Evolutionary conservation across 2,888 invertebrate genomes (phyloP).

Genomic region (Pheosia gnoma): DNA sequence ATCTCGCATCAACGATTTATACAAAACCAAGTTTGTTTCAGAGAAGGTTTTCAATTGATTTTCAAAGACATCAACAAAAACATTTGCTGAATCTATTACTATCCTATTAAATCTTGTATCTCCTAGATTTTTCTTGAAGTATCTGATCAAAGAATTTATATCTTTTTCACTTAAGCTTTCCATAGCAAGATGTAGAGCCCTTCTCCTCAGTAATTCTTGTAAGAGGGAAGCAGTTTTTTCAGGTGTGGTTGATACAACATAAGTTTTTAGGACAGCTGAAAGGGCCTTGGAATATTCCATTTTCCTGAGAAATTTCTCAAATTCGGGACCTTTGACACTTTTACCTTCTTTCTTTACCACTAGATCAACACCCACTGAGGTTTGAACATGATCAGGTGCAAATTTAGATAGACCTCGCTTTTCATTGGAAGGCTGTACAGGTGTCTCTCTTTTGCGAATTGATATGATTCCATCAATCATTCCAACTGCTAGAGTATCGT

Average conservation of each 20-base stretch:
- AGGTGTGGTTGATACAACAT: constrained; percentile 86
- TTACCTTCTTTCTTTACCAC: constrained; percentile 69
- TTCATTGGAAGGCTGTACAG: constrained; percentile 62
- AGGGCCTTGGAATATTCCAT: constrained; percentile 94
- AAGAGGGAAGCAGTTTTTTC: constrained; percentile 91
- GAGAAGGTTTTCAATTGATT: constrained; percentile 85
- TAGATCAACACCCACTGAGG: constrained; percentile 71
- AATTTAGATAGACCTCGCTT: constrained; percentile 76
- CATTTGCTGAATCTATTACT: constrained; percentile 89
- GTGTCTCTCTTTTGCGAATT: constrained; percentile 90
- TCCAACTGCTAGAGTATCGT: constrained; percentile 94
- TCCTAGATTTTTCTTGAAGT: constrained; percentile 89
- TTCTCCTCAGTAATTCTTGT: constrained; percentile 93
- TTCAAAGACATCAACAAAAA: constrained; percentile 90
- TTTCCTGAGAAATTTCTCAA: constrained; percentile 89
- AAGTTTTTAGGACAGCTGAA: constrained; percentile 86
- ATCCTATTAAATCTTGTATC: constrained; percentile 90
- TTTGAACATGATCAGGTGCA: constrained; percentile 75
- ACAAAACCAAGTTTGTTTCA: constrained; percentile 84
- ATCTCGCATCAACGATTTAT: constrained; percentile 84
- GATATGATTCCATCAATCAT: constrained; percentile 97
- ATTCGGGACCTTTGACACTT: constrained; percentile 75
- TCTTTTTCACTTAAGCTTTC: constrained; percentile 88
- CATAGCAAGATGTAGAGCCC: constrained; percentile 90
- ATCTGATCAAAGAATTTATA: constrained; percentile 87